These are phyloP conservation scores for Chloromyia formosa DNA, from an alignment of 2,888 invertebrate genomes.

Conservation along the genomic window DNA sequence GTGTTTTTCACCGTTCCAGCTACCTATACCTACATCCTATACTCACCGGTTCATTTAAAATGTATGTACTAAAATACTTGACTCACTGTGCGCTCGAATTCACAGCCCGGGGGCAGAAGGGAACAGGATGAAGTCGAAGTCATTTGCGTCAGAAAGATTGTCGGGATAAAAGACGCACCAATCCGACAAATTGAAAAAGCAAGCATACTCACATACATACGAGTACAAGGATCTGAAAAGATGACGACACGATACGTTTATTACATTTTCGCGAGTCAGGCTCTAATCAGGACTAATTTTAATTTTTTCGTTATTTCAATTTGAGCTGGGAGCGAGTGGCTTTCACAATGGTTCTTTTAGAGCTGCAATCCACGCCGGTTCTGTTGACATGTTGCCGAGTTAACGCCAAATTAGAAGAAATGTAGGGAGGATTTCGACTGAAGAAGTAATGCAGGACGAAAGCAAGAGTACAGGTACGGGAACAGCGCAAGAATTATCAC, in stretches of 20 bases:
- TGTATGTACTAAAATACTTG: conserved; percentile 26
- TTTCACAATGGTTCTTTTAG: not conserved
- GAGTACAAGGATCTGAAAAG: not conserved
- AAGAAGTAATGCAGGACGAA: not conserved
- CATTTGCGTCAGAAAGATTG: too few relatives aligned
- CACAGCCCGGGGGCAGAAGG: too few relatives aligned
- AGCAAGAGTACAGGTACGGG: not conserved
- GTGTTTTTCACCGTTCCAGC: conserved; percentile 6
- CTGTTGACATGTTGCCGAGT: not conserved
- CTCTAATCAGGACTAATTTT: conserved; percentile 41
- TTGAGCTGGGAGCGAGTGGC: too few relatives aligned
- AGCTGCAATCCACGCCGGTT: too few relatives aligned
- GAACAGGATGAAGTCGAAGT: too few relatives aligned
- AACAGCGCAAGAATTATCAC: conserved; percentile 37
- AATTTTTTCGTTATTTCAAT: conserved; percentile 33
- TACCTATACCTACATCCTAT: not conserved
- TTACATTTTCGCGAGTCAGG: conserved; percentile 39
- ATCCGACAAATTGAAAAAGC: conserved; percentile 9
- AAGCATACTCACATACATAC: not conserved
- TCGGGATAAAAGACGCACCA: conserved; percentile 2
- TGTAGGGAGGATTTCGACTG: not conserved
- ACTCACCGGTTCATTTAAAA: not conserved
- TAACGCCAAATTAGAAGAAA: not conserved
- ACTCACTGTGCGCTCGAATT: not conserved
- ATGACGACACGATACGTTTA: conserved; percentile 13